phyloP scores from a whole-genome alignment of 2,888 invertebrate species.

The Agonopterix subpropinquella region DNA sequence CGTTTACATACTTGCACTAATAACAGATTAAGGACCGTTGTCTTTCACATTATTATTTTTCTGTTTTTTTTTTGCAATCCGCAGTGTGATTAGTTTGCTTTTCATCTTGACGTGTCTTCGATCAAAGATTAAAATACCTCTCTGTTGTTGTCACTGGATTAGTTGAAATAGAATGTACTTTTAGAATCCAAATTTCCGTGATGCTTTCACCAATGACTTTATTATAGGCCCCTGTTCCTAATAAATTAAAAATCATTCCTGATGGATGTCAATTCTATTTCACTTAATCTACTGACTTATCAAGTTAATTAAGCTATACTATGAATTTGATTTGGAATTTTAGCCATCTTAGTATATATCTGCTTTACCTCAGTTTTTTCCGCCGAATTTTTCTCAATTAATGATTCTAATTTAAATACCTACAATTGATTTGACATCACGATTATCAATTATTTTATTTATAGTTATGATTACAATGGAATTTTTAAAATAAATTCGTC shows the following conservation, averaged over 20 bases:
- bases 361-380: slow-evolving; percentile 48
- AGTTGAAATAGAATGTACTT: slow-evolving; percentile 47
- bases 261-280: slow-evolving; percentile 36
- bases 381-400: slow-evolving; percentile 25
- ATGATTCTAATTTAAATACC: slow-evolving; percentile 17
- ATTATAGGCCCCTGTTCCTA: slow-evolving; percentile 68
- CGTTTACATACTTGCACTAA: slow-evolving; percentile 26
- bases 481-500: slow-evolving; percentile 24
- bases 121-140: slow-evolving; percentile 39
- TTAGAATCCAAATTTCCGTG: slow-evolving; percentile 64
- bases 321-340: slow-evolving; percentile 6
- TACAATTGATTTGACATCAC: slow-evolving; percentile 16
- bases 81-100: slow-evolving; percentile 14
- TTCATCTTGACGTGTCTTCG: slow-evolving; percentile 62
- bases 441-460: background rate
- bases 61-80: slow-evolving; percentile 27
- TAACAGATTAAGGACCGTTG: slow-evolving; percentile 18
- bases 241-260: slow-evolving; percentile 46
- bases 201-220: slow-evolving; percentile 69
- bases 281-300: slow-evolving; percentile 57
- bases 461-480: background rate
- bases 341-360: slow-evolving; percentile 25
- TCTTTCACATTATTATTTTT: slow-evolving; percentile 20
- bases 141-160: slow-evolving; percentile 51
- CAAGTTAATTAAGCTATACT: slow-evolving; percentile 17